Conservation (phyloP, 2,888 invertebrate genomes). For the Norana najaformis region DNA sequence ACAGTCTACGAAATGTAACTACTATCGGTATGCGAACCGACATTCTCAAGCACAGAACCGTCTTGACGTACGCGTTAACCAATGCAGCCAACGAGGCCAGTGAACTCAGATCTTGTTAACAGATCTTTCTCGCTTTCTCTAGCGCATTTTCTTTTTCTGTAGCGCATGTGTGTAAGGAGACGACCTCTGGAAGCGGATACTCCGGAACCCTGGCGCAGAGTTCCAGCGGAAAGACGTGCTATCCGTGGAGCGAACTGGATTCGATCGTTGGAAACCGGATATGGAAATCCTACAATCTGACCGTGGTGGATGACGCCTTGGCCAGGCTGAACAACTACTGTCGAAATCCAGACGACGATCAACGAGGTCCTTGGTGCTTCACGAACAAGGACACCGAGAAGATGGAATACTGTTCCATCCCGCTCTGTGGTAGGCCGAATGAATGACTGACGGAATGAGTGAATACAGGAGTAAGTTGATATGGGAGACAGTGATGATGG, state of each 20-base stretch:
- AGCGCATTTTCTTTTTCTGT: not conserved
- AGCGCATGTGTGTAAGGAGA: constrained; percentile 35
- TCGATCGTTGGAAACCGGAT: constrained; percentile 32
- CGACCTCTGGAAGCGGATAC: constrained; percentile 31
- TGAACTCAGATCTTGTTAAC: no score
- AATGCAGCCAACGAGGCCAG: no score
- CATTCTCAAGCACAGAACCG: no score
- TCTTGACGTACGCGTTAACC: no score
- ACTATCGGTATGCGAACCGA: no score
- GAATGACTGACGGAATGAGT: not conserved
- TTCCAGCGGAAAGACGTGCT: not conserved
- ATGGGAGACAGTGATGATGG: not conserved
- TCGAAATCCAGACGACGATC: constrained; percentile 43
- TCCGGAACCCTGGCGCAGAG: constrained; percentile 22
- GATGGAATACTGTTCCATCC: constrained; percentile 42
- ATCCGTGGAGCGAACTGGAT: constrained; percentile 27
- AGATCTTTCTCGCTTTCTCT: not conserved
- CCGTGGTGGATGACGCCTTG: constrained; percentile 28
- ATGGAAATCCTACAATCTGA: constrained; percentile 34
- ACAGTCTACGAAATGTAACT: no score
- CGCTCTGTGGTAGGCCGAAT: constrained; percentile 36
- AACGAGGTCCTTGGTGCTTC: constrained; percentile 43
- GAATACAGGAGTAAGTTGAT: not conserved
- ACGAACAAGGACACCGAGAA: constrained; percentile 36
- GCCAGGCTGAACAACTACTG: constrained; percentile 38